These are phyloP conservation scores for Patella ulyssiponensis DNA, from an alignment of 2,888 invertebrate genomes.

Conservation along the genomic window DNA sequence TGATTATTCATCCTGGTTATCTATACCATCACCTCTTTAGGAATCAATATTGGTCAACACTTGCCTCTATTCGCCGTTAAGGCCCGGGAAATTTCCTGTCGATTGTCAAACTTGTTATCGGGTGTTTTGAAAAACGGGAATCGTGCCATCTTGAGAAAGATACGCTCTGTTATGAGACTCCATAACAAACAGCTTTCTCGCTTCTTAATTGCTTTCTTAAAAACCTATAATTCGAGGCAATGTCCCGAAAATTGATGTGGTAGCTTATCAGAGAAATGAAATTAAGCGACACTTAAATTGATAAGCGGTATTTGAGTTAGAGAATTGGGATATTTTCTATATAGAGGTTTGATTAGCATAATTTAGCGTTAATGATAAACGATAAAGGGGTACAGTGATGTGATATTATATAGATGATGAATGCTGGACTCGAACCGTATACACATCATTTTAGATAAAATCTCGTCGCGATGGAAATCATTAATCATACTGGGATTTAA, in stretches of 20 bases:
- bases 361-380: not conserved
- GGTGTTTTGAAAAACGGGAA: conserved; percentile 5
- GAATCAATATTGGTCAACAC: conserved; percentile 7
- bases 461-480: too few species aligned
- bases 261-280: conserved; percentile 7
- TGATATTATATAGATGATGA: too few species aligned
- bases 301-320: conserved; percentile 5
- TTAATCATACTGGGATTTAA: too few species aligned
- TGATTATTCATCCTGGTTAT: not conserved
- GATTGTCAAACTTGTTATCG: conserved; percentile 7
- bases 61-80: conserved; percentile 3
- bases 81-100: conserved; percentile 8
- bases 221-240: conserved; percentile 12
- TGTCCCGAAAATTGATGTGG: conserved; percentile 12
- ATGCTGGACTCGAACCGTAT: too few species aligned
- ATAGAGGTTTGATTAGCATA: conserved; percentile 4
- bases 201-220: conserved; percentile 11
- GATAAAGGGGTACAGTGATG: too few species aligned
- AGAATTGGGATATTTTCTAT: not conserved
- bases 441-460: too few species aligned
- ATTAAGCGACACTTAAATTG: conserved; percentile 7
- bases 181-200: conserved; percentile 5
- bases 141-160: conserved; percentile 3
- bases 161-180: not conserved
- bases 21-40: conserved; percentile 2